Evolutionary conservation across 2,113 vertebrate species (phyloP), one percentile per base, ranked within the genome.

Genomic region (Scartelaos histophorus): DNA sequence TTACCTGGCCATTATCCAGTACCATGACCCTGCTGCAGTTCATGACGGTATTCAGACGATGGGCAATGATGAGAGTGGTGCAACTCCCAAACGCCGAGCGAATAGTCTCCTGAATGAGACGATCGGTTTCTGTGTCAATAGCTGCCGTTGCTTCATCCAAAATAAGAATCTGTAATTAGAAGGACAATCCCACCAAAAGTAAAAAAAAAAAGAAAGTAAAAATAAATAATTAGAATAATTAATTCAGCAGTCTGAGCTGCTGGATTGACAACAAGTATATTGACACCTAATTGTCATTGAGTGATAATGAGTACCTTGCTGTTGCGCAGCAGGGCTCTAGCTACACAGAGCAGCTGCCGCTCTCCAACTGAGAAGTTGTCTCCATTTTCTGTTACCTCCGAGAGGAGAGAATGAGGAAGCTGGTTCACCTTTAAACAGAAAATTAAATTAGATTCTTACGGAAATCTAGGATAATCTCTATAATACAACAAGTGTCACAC

Each of bases 131-230:
- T 0, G 95, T 93, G 90, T 99, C 98, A 82, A 98, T 98, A 81
- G 98, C 96, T 53, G 97, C 96, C 1, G 97, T 99, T 3, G 98
- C 98, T 86, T 99, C 98, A 75, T 99, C 98, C 82, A 99, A 76
- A 72, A 99, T 94, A 71, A 99, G 85, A 81, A 99, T 93, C 98
- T 99, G 71, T 83, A 80, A 68, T n/a, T 7, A 49, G 5, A 56
- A 54, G 19, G 45, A 74, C 15, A 25, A 51, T 11, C 72, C 61
- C 34, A 66, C 9, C 7, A 9, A 25, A 65, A 21, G 38, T 21
- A 22, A 56, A 54, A 2, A 29, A 46, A 4, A 2, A 10, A 54
- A 12, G n/a, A 21, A 17, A 49, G 47, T 17, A 56, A 22, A 56
- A 56, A 49, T 16, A 49, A 49, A 49, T 49, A 17, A 49, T 49